Evolutionary conservation across 1,140 invertebrate species (phyloP), one percentile per base, ranked within the genome.

Genomic region (Brachystomella parvula): DNA sequence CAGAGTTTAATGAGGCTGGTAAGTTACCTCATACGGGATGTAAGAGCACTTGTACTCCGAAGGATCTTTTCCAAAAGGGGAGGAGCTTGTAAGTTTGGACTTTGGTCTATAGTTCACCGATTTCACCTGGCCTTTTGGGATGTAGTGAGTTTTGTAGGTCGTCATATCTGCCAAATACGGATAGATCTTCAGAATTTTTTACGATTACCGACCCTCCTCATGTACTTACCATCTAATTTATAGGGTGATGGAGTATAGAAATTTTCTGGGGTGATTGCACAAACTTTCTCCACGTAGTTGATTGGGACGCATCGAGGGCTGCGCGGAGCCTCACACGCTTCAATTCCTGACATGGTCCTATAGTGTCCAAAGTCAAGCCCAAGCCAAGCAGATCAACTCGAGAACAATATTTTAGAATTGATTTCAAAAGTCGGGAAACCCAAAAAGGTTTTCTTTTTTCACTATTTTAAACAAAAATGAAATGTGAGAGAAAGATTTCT

Each of bases 31-130:
- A 31, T 60, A 35, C 12, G 29, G 58, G 6, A 31, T 12, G 32
- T 60, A 60, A 19, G 29, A 32, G 19, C 19, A 60, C 3, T 60
- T 60, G 58, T 60, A 60, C 30, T 32, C 30, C 26, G 58, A 60
- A 3, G 30, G 58, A 3, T 29, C 58, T 60, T 60, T n/a, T n/a
- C 44, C 58, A 32, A 60, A 60, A 21, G 53, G 28, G 21, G 6
- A 32, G 17, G 6, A 30, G 30, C 58, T 35, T 60, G n/a, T 29
- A 60, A 19, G 58, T 32, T 30, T 35, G 6, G 9, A 3, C 24
- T 26, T 26, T 24, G 58, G 58, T 3, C 26, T 6, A 29, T 31
- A 60, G 21, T 3, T 9, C 9, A 3, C 3, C 6, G 32, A 15
- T 30, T 35, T 60, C 30, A 9, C 58, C 6, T 32, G 19, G 9